phyloP scores from a whole-genome alignment of 2,797 vertebrate genomes.

The Cryptoprocta ferox region DNA sequence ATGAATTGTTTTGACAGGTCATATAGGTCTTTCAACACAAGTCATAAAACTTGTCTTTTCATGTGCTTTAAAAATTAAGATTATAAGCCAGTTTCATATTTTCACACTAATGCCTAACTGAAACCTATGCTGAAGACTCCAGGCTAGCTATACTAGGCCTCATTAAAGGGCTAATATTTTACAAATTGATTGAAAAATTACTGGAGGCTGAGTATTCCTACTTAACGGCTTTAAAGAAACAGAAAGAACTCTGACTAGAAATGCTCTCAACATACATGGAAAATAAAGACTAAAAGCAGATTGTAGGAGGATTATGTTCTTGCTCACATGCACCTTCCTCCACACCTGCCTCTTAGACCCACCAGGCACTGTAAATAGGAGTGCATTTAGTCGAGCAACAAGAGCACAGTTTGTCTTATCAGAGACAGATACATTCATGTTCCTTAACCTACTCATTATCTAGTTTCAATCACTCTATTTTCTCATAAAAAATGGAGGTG shows the following conservation, averaged over 20 bases:
- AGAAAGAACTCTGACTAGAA: background rate
- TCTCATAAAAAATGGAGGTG: background rate
- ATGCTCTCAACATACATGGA: background rate
- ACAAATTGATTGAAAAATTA: slow-evolving; percentile 36
- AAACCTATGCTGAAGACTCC: background rate
- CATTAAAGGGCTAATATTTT: background rate
- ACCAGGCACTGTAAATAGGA: background rate
- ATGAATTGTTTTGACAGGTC: slow-evolving; percentile 54
- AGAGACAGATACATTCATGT: background rate
- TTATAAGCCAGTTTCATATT: background rate
- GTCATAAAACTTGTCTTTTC: background rate
- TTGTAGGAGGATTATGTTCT: background rate
- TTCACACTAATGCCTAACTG: background rate
- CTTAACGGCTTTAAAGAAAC: background rate
- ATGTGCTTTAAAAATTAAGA: slow-evolving; percentile 53
- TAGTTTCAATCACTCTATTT: background rate
- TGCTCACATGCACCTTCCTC: background rate
- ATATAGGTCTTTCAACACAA: slow-evolving; percentile 11
- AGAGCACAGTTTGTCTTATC: background rate
- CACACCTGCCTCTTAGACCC: background rate
- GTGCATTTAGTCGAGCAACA: background rate
- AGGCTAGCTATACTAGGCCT: background rate
- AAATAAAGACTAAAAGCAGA: background rate
- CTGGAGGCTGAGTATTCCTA: background rate
- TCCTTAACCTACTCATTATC: background rate